These are phyloP conservation scores for Mimas tiliae DNA, from an alignment of 2,888 invertebrate species.

Conservation along the genomic window DNA sequence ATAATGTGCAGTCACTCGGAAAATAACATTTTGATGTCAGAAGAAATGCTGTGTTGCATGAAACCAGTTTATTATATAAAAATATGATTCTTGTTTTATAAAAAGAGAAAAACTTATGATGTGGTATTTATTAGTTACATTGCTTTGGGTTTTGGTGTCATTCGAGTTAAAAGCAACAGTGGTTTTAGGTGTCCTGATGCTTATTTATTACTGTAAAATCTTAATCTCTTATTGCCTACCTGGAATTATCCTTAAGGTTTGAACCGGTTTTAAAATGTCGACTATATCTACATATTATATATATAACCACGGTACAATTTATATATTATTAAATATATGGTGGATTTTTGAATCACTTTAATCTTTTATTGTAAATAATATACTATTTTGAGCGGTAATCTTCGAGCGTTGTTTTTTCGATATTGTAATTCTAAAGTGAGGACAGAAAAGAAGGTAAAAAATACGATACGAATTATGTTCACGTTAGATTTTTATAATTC, in stretches of 20 bases:
- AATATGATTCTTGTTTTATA: background rate
- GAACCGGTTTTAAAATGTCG: too few relatives aligned
- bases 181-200: background rate
- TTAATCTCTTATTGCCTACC: background rate
- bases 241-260: background rate
- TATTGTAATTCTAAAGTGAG: too few relatives aligned
- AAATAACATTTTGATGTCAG: background rate
- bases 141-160: background rate
- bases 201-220: background rate
- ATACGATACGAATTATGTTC: too few relatives aligned
- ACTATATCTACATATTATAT: too few relatives aligned
- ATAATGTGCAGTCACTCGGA: background rate
- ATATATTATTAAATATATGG: too few relatives aligned
- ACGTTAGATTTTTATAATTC: too few relatives aligned
- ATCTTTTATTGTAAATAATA: too few relatives aligned
- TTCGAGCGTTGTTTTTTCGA: too few relatives aligned
- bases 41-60: constrained; percentile 1
- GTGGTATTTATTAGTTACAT: background rate
- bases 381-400: too few relatives aligned
- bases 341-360: too few relatives aligned
- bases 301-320: too few relatives aligned
- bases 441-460: too few relatives aligned
- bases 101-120: constrained; percentile 1
- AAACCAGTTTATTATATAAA: constrained; percentile 20
- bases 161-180: constrained; percentile 16